A percentile compares a stretch with the other conserved stretches of the same genome.
Conservation (phyloP, 23 tunicate genomes). For the Aplidium turbinatum region DNA sequence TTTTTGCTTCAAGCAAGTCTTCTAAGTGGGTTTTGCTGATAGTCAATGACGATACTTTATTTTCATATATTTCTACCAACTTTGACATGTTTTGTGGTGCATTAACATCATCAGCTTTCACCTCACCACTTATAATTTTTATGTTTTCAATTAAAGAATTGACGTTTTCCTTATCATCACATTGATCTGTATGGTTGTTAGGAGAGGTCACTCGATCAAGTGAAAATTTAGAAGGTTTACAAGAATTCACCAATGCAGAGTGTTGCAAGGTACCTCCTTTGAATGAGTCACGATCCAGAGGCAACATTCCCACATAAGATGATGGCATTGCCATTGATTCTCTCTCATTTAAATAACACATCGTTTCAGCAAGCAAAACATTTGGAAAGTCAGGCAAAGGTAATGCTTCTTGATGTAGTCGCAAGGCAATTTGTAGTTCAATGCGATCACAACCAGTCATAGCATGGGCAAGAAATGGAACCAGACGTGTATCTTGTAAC, state of each 20-base stretch:
- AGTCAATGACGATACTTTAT: conserved; percentile 52
- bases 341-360: conserved; percentile 15
- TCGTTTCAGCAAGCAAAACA: conserved; percentile 28
- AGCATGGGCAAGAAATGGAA: conserved; percentile 53
- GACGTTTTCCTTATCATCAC: conserved; percentile 73
- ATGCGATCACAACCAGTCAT: conserved; percentile 29
- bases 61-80: conserved; percentile 70
- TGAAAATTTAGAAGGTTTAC: too few relatives aligned
- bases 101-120: conserved; percentile 1
- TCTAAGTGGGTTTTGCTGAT: conserved; percentile 59
- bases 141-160: conserved; percentile 39
- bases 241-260: too few relatives aligned
- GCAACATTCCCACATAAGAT: too few relatives aligned
- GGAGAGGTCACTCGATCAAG: background rate
- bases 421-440: conserved; percentile 31
- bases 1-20: conserved; percentile 79
- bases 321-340: too few relatives aligned
- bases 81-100: conserved; percentile 43
- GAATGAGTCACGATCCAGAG: too few relatives aligned
- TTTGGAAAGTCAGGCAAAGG: conserved; percentile 71
- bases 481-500: conserved; percentile 47
- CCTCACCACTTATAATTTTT: conserved; percentile 21
- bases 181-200: background rate
- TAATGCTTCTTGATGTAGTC: conserved; percentile 65
- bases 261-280: too few relatives aligned